A percentile compares a stretch with the other conserved stretches of the same genome.
Conservation (phyloP, 92 coral and sea anemone genomes). For the Porites cylindrica region DNA sequence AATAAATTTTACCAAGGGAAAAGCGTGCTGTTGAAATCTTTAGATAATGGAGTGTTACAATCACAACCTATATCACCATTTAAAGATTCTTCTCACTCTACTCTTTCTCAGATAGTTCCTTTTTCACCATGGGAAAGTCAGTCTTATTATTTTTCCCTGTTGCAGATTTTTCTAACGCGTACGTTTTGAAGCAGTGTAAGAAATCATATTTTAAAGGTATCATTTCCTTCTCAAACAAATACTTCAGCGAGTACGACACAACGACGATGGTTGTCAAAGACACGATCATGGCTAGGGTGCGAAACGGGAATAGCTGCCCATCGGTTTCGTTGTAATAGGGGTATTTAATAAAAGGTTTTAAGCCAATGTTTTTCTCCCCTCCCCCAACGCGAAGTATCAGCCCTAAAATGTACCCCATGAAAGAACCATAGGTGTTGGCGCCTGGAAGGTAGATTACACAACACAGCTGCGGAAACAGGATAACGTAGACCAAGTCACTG, state of each 20-base stretch:
- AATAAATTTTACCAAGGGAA: no score
- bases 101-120: background rate
- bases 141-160: background rate
- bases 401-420: conserved; percentile 81
- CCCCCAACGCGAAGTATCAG: conserved; percentile 83
- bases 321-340: conserved; percentile 72
- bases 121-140: background rate
- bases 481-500: conserved; percentile 78
- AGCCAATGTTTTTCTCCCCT: conserved; percentile 79
- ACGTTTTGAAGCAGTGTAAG: conserved; percentile 77
- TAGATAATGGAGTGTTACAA: no score
- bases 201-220: conserved; percentile 68
- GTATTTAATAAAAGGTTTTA: conserved; percentile 76
- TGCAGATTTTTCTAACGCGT: conserved; percentile 30
- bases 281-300: conserved; percentile 73
- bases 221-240: conserved; percentile 63
- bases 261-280: conserved; percentile 61
- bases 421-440: conserved; percentile 85
- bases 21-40: no score
- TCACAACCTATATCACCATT: no score
- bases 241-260: conserved; percentile 66
- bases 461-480: conserved; percentile 89
- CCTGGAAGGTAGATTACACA: conserved; percentile 86
- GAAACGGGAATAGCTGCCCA: conserved; percentile 80
- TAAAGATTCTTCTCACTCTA: background rate